Percentiles rank a stretch among this genome's conserved stretches.
Evolutionary conservation across 2,797 vertebrate species (phyloP).

Genomic region (Typhlichthys subterraneus): DNA sequence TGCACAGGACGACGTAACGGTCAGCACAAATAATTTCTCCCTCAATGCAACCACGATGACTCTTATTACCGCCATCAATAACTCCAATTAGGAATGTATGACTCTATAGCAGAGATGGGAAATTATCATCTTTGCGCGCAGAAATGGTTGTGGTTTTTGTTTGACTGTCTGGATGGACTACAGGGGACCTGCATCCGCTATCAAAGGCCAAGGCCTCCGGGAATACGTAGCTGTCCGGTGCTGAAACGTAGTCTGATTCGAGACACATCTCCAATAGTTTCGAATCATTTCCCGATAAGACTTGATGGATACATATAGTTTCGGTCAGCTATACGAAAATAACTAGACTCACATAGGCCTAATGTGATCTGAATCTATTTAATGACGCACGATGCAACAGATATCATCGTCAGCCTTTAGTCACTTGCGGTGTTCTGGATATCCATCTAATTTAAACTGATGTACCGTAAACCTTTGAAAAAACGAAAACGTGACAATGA

Average conservation of each 20-base stretch:
- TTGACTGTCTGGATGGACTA: constrained; percentile 23
- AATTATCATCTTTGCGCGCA: constrained; percentile 23
- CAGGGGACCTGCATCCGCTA: constrained; percentile 22
- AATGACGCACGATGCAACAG: constrained; percentile 53
- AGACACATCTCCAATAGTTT: constrained; percentile 46
- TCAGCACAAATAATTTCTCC: constrained; percentile 28
- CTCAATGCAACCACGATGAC: constrained; percentile 7
- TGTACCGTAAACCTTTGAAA: constrained; percentile 10
- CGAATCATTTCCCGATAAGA: constrained; percentile 39
- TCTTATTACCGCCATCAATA: constrained; percentile 32
- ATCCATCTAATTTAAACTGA: neutral
- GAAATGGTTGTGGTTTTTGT: constrained; percentile 21
- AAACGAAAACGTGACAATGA: neutral
- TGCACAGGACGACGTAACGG: constrained; percentile 25
- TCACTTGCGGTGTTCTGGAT: constrained; percentile 13
- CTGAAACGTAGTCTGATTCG: constrained; percentile 56
- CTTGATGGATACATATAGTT: neutral
- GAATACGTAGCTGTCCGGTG: constrained; percentile 63
- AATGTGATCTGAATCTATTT: constrained; percentile 42
- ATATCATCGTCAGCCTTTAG: constrained; percentile 8
- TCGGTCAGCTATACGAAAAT: neutral
- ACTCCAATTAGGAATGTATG: constrained; percentile 40
- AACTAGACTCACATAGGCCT: neutral
- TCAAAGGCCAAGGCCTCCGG: constrained; percentile 49
- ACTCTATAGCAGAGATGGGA: constrained; percentile 37